phyloP scores from a whole-genome alignment of 1,140 invertebrate genomes.

The Heliconius hewitsoni region DNA sequence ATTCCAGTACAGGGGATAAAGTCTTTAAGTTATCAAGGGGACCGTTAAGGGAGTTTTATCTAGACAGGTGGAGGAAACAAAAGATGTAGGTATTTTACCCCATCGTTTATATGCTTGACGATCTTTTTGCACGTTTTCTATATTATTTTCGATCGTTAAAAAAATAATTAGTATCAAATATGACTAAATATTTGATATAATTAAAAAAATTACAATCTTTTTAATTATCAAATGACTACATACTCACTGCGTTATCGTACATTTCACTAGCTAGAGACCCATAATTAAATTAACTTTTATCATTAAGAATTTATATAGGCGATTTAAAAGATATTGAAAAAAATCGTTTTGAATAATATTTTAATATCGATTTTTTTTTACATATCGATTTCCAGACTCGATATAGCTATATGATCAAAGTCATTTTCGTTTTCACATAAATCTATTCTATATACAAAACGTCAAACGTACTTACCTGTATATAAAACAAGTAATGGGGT shows the following conservation, averaged over 20 bases:
- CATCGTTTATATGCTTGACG: slow-evolving; percentile 17
- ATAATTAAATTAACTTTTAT: no score
- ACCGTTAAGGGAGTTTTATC: slow-evolving; percentile 57
- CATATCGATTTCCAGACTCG: neutral
- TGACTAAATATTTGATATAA: no score
- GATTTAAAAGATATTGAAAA: no score
- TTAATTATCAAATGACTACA: no score
- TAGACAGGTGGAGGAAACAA: slow-evolving; percentile 49
- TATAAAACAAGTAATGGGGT: slow-evolving; percentile 24
- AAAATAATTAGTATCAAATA: no score
- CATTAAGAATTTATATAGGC: no score
- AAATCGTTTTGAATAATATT: no score
- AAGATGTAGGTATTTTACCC: slow-evolving; percentile 23
- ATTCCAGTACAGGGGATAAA: slow-evolving; percentile 79
- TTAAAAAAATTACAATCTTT: no score
- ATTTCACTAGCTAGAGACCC: no score
- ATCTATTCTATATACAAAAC: neutral
- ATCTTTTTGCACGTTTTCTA: neutral
- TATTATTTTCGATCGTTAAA: neutral
- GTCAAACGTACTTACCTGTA: slow-evolving; percentile 19
- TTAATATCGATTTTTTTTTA: no score
- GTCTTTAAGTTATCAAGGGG: slow-evolving; percentile 79
- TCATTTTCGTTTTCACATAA: neutral
- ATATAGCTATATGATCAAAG: neutral
- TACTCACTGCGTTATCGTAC: no score